Conservation (phyloP, 2,113 vertebrate genomes). For the Vidua macroura region DNA sequence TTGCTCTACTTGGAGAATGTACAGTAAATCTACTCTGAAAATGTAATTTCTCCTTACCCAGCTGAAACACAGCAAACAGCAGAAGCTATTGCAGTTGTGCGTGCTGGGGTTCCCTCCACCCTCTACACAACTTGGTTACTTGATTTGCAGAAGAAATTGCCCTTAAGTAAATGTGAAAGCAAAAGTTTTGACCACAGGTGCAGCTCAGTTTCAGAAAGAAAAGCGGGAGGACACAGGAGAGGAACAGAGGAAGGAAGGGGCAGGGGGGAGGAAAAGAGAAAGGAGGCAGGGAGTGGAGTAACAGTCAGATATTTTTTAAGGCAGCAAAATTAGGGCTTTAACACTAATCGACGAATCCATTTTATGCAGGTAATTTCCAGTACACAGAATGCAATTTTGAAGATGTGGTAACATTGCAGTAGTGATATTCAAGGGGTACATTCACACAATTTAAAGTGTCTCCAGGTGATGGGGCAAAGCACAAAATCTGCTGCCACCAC, state of each 20-base stretch:
- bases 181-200: not conserved
- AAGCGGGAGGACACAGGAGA: not conserved
- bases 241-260: not conserved
- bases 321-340: not conserved
- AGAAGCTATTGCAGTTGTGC: not conserved
- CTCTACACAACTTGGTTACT: not conserved
- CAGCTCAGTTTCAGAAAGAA: not conserved
- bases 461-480: not conserved
- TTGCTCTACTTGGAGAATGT: not conserved
- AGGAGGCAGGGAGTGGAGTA: not conserved
- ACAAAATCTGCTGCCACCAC: not conserved
- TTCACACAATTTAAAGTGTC: fast-evolving
- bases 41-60: not conserved
- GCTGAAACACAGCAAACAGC: not conserved
- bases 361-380: not conserved
- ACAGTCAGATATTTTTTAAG: not conserved
- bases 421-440: fast-evolving
- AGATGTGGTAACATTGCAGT: not conserved
- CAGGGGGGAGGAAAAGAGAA: not conserved
- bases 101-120: not conserved
- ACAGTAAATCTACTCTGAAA: not conserved
- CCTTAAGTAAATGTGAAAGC: not conserved
- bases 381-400: not conserved
- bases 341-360: not conserved
- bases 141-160: not conserved